phyloP scores from a whole-genome alignment of 2,113 vertebrate genomes.

The Thamnaconus septentrionalis region DNA sequence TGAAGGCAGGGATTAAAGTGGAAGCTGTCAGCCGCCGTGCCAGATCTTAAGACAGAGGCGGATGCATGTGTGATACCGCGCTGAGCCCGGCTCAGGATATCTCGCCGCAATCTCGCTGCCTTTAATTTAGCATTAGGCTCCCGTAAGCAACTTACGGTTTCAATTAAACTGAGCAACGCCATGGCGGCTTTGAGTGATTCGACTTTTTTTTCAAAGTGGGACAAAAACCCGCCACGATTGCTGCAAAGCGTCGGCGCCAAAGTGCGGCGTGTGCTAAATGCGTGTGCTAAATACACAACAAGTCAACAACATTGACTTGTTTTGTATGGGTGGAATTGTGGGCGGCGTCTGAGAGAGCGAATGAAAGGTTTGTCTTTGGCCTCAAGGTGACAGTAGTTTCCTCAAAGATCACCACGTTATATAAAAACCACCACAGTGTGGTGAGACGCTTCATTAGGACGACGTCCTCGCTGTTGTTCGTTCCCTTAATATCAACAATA shows the following conservation, averaged over 20 bases:
- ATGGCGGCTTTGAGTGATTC: constrained; percentile 46
- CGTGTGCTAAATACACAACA: too few species aligned
- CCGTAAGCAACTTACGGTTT: constrained; percentile 62
- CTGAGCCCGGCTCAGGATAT: constrained; percentile 66
- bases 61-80: constrained; percentile 63
- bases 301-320: constrained; percentile 43
- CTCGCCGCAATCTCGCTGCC: constrained; percentile 69
- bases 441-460: too few species aligned
- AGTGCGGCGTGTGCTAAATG: constrained; percentile 20
- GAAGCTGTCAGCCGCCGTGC: constrained; percentile 68
- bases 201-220: constrained; percentile 11
- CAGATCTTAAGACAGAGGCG: constrained; percentile 66
- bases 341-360: background rate
- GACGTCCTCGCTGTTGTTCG: too few species aligned
- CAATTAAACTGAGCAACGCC: constrained; percentile 57
- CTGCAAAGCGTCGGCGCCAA: constrained; percentile 20
- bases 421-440: too few species aligned
- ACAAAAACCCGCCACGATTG: constrained; percentile 40
- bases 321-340: background rate
- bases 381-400: background rate
- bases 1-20: constrained; percentile 78
- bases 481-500: too few species aligned
- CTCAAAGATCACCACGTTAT: too few species aligned
- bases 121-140: constrained; percentile 74
- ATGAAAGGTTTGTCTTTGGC: background rate